These are phyloP conservation scores for Castor canadensis DNA, from an alignment of 2,113 vertebrate species.

Conservation along the genomic window DNA sequence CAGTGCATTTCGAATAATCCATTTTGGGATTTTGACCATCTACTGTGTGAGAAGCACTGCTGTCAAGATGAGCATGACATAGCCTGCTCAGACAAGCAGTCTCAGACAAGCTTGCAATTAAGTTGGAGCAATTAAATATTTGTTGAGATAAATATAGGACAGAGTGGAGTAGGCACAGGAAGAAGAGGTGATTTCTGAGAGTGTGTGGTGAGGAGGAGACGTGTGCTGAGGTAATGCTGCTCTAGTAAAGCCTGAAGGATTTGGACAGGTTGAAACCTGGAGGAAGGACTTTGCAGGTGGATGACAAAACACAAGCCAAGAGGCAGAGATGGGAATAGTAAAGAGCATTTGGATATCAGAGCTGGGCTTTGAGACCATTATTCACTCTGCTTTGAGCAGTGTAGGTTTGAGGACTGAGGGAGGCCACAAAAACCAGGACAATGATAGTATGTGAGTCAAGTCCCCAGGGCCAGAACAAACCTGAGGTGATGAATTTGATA, in stretches of 20 bases:
- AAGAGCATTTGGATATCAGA: not conserved
- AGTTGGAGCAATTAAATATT: not conserved
- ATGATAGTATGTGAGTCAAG: not conserved
- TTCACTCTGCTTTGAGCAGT: not conserved
- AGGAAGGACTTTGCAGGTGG: not conserved
- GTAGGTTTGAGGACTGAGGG: not conserved
- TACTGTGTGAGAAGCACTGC: not conserved
- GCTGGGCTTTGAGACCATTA: not conserved
- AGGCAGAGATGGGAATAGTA: accelerated
- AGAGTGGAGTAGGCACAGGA: not conserved
- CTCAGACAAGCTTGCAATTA: not conserved
- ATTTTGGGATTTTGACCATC: no score
- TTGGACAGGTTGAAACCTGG: not conserved
- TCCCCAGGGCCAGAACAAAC: not conserved
- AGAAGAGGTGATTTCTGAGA: not conserved
- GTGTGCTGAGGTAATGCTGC: not conserved
- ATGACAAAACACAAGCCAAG: not conserved
- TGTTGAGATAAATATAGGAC: not conserved
- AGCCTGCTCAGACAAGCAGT: no score
- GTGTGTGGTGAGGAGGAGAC: not conserved
- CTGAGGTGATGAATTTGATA: not conserved
- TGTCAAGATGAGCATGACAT: not conserved
- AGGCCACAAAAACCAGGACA: not conserved
- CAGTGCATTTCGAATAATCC: not conserved
- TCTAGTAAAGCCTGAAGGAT: not conserved